These are phyloP conservation scores for Rhagoletis pomonella DNA, from an alignment of 1,140 invertebrate genomes.

Conservation along the genomic window DNA sequence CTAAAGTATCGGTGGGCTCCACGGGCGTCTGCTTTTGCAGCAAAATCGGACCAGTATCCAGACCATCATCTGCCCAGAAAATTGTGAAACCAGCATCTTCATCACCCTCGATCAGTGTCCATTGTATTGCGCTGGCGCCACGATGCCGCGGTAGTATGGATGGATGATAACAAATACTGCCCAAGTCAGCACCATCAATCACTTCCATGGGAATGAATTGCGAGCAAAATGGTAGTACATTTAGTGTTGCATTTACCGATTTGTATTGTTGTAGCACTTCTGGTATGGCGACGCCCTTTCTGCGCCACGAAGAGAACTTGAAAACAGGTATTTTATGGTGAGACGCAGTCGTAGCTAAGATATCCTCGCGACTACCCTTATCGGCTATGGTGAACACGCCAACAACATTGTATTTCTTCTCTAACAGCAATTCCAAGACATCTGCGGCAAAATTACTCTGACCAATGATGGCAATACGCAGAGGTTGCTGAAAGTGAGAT, in stretches of 20 bases:
- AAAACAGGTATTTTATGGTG: conserved; percentile 89
- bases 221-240: conserved; percentile 96
- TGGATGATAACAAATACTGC: conserved; percentile 97
- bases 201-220: conserved; percentile 99
- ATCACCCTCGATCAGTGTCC: conserved; percentile 96
- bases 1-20: conserved; percentile 92
- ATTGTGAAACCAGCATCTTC: conserved; percentile 91
- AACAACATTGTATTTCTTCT: conserved; percentile 90
- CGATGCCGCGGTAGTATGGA: conserved; percentile 93
- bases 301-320: conserved; percentile 93
- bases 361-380: conserved; percentile 91
- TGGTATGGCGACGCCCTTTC: conserved; percentile 86
- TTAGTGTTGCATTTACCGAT: conserved; percentile 91
- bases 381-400: conserved; percentile 96
- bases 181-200: conserved; percentile 86
- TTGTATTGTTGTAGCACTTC: conserved; percentile 91
- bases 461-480: conserved; percentile 90
- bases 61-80: conserved; percentile 97
- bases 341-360: conserved; percentile 88
- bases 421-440: conserved; percentile 88
- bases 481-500: conserved; percentile 43
- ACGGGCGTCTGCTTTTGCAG: conserved; percentile 88
- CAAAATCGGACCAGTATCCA: conserved; percentile 96
- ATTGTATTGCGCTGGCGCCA: conserved; percentile 96
- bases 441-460: conserved; percentile 96